Percentiles rank a stretch among this genome's conserved stretches.
Conservation (phyloP, 2,113 vertebrate genomes). For the Oncorhynchus clarkii region DNA sequence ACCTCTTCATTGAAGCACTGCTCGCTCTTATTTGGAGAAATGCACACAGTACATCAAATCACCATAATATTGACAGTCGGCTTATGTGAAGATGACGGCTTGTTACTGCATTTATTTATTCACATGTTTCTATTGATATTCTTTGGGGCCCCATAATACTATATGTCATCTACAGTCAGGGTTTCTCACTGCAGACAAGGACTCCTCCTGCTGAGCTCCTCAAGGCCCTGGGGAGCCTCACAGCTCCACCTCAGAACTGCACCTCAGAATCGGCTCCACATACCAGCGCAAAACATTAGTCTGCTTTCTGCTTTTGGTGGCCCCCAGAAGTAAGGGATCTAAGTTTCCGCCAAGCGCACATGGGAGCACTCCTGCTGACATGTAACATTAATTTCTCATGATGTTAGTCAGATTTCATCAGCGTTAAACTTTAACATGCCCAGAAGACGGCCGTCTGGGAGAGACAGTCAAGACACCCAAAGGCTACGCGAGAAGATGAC, state of each 20-base stretch:
- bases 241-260: not conserved
- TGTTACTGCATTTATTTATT: not conserved
- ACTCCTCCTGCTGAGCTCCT: not conserved
- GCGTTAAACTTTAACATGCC: slow-evolving; percentile 60
- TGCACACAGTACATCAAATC: not conserved
- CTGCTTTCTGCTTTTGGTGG: not conserved
- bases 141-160: not conserved
- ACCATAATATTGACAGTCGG: not conserved
- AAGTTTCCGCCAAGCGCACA: slow-evolving; percentile 30
- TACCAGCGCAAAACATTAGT: not conserved
- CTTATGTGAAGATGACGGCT: not conserved
- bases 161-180: not conserved
- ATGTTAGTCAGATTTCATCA: slow-evolving; percentile 71
- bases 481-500: slow-evolving; percentile 51
- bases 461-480: slow-evolving; percentile 51
- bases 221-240: not conserved
- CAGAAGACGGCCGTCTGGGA: slow-evolving; percentile 37
- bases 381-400: slow-evolving; percentile 72
- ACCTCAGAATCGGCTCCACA: not conserved
- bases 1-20: not conserved
- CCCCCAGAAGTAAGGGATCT: slow-evolving; percentile 37
- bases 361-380: slow-evolving; percentile 48
- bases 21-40: not conserved
- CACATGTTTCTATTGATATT: not conserved
- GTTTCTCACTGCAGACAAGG: not conserved